Percentiles rank a stretch among this genome's conserved stretches.
Evolutionary conservation across 2,888 invertebrate genomes (phyloP).

Genomic region (Lepidonotus clava): DNA sequence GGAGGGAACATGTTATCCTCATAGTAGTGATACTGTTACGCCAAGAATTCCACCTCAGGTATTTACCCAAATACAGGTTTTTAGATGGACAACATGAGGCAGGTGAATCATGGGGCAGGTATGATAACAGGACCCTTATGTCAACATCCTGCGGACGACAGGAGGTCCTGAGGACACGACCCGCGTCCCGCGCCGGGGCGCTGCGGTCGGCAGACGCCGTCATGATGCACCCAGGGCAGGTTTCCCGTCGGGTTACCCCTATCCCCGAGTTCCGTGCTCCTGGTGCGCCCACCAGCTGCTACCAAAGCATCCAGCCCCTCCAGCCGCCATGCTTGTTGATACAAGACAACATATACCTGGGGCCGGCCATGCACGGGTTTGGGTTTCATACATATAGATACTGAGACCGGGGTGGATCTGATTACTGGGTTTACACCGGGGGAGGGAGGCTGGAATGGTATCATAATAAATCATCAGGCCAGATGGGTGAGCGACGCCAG

Average conservation of each 20-base stretch:
- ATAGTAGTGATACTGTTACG: too few relatives aligned
- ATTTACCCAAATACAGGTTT: neutral
- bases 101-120: neutral
- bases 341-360: constrained; percentile 12
- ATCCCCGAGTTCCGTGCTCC: too few relatives aligned
- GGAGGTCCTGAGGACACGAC: neutral
- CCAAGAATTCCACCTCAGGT: neutral
- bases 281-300: neutral
- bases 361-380: neutral
- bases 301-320: neutral
- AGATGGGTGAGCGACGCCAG: too few relatives aligned
- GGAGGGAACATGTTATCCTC: too few relatives aligned
- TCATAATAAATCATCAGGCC: neutral
- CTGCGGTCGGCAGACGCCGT: neutral
- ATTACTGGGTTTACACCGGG: constrained; percentile 27
- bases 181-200: constrained; percentile 2
- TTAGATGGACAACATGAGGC: neutral
- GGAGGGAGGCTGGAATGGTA: neutral
- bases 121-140: neutral
- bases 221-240: constrained; percentile 8
- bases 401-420: neutral
- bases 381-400: neutral
- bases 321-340: constrained; percentile 14
- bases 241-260: too few relatives aligned
- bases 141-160: neutral